Evolutionary conservation across 2,888 invertebrate species (phyloP).

Genomic region (Hyppa rectilinea): DNA sequence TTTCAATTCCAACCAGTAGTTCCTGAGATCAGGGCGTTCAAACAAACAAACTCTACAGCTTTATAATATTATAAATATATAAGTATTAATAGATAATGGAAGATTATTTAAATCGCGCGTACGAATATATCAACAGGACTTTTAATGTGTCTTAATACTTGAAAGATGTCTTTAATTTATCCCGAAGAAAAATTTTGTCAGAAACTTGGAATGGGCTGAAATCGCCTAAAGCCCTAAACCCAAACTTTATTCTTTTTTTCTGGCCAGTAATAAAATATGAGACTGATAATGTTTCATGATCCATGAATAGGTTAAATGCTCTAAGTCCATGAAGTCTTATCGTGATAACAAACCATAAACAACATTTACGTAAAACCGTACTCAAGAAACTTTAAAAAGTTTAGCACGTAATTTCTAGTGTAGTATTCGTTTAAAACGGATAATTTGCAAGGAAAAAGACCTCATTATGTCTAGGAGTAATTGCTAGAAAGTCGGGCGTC

Average conservation of each 20-base stretch:
- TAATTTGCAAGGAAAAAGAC: constrained; percentile 70
- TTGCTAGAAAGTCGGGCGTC: constrained; percentile 69
- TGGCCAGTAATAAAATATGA: neutral
- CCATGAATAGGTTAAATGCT: no score
- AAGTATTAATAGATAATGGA: no score
- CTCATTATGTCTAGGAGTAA: constrained; percentile 66
- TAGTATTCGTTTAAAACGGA: constrained; percentile 44
- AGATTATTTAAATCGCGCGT: neutral
- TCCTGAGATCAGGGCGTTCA: no score
- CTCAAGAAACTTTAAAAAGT: constrained; percentile 37
- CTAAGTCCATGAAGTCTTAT: no score
- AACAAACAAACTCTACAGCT: no score
- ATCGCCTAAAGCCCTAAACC: neutral
- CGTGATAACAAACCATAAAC: constrained; percentile 13
- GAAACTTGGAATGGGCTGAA: neutral
- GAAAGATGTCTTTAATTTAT: no score
- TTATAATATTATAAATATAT: no score
- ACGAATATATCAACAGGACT: neutral
- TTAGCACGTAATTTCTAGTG: constrained; percentile 26
- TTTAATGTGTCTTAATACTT: neutral
- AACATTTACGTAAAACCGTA: constrained; percentile 26
- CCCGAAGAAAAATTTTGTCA: neutral
- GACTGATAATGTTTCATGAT: neutral
- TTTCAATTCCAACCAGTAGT: no score
- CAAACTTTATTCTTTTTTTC: neutral